Base-by-base conservation (phyloP, 1,140 invertebrate genomes). In the Leptinotarsa undecemlineata region DNA sequence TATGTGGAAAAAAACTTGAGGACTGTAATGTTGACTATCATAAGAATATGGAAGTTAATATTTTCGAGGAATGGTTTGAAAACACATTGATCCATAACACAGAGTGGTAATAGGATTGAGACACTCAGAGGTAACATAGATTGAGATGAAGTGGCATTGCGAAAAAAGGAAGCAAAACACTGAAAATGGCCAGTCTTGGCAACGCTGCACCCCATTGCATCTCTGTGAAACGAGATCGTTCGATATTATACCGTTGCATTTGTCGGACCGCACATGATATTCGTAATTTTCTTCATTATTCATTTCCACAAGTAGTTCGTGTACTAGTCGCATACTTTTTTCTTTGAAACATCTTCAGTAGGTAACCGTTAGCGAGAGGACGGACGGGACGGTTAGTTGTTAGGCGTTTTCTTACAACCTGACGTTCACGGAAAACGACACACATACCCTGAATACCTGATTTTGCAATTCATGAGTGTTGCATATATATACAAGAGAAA, bases 271-370 rank as follows among this genome's bases (percentile, higher is more conserved):
- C 15, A 21, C 6, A 66, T 21, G 64, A 48, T 42, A 19, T 68
- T 68, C 42, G 67, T 68, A 48, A 68, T 68, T 68, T 68, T 42
- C 67, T 15, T 57, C 51, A 19, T 57, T 57, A 57, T 57, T 57
- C 51, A 57, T 57, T 17, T 48, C 26, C 14, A 64, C 67, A 42
- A 68, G 23, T 68, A 68, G 67, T 68, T 48, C 67, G 26, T 48
- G 67, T 42, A 33, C 42, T n/a, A 17, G 42, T 48, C 67, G 11
- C 67, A 48, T 68, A 8, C 5, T 19, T 68, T 68, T 68, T 48
- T 68, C 26, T 68, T 68, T 26, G 23, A n/a, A 42, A 21, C 63
- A 13, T 23, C 63, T 64, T 33, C 3, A 64, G 15, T 64, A n/a
- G n/a, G n/a, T n/a, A 21, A 26, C 63, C 63, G 63, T 64, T 64